Base-by-base conservation (phyloP, 2,888 invertebrate genomes). In the Agrotis exclamationis region DNA sequence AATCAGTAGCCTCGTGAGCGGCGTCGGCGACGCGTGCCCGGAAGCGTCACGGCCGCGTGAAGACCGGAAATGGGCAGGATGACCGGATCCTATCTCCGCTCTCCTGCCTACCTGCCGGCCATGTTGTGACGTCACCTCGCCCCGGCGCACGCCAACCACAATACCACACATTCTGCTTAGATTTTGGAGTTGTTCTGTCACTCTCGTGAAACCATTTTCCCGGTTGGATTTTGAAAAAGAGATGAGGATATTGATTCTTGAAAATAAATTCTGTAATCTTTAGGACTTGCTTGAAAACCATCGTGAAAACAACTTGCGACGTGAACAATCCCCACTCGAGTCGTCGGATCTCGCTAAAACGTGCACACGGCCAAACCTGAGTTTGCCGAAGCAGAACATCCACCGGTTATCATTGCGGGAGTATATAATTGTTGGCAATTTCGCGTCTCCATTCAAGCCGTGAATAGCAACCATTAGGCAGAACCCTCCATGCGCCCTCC, bases 51-150 rank as follows among this genome's bases (percentile, higher is more conserved):
- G 95, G 95, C 95, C 95, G 95, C 95, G 95, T 96, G 96, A 96
- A 96, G 96, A 96, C 96, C 96, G 96, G 96, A 96, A 96, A 96
- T 96, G 96, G 96, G 91, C 96, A 96, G 96, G 96, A 96, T 96
- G 96, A 96, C 96, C 96, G 96, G 95, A 96, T 96, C 95, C 96
- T 96, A 96, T 96, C 96, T 96, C 95, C 94, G 94, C 85, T 87
- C 85, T 94, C 91, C 93, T 93, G 93, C 92, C 94, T 94, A 93
- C 95, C 95, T 93, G 93, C 91, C 86, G 87, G 92, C 92, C 95
- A 94, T 95, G 94, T 94, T 94, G 93, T 95, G 93, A 95, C 94
- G 94, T 95, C 95, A 94, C 92, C 85, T 81, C 84, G 83, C 84
- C 80, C 86, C 86, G 82, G 85, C 83, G 72, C 83, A 78, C 63